Evolutionary conservation across 2,888 invertebrate species (phyloP), one percentile per base, ranked within the genome.

Genomic region (Synergus laeviventris): DNA sequence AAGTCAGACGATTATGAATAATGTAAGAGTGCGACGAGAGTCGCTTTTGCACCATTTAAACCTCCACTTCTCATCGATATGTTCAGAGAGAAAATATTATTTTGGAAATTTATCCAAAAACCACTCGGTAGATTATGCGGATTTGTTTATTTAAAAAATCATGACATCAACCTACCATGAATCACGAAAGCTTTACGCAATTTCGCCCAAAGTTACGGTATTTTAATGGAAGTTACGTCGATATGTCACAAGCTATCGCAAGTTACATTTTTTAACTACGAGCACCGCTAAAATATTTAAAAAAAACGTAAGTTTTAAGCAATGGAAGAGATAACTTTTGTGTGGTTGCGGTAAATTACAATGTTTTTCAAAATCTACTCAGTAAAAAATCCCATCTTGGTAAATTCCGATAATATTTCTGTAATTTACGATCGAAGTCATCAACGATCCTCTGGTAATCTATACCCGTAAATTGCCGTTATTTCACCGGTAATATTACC

Each of bases 31-130:
- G 24, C 59, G 59, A 59, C 59, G 12, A 59, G 14, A 59, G 59
- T 59, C 59, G 59, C 59, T 59, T 59, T 24, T 59, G 59, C 59
- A 59, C 59, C 24, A 59, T 54, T 54, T 24, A 59, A 59, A 59
- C 12, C 5, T 59, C 12, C 24, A 24, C 59, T 24, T 24, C 59
- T 24, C 24, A 59, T 12, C 59, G 59, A 59, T 59, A 59, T 59
- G 59, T 59, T 59, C 59, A 59, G 24, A 54, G 54, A 24, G 24
- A 59, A 59, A 59, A 59, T 59, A 54, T 54, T 54, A 9, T 54
- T 54, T 54, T 16, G 18, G 11, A n/a, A 54, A 54, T 54, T 54
- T 54, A 54, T 54, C 18, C 3, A 54, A 11, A n/a, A 54, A 54
- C 18, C 18, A 54, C 54, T 54, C 54, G 54, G 54, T 18, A 54